These are phyloP conservation scores for Hypsibius dujardini DNA, from an alignment of 1,140 invertebrate species.

Conservation along the genomic window DNA sequence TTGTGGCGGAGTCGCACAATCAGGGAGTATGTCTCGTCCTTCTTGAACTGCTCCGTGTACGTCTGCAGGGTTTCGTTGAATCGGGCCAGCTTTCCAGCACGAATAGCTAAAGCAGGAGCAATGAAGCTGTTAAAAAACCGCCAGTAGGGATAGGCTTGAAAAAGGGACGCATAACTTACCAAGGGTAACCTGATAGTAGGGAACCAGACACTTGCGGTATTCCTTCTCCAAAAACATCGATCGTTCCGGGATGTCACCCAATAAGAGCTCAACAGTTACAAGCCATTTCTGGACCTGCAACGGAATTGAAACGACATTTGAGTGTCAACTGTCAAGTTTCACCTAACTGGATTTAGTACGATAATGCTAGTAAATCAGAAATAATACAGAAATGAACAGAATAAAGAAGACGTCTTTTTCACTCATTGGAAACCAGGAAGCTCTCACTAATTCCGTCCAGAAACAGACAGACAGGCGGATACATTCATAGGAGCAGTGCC, in stretches of 20 bases:
- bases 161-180: constrained; percentile 29
- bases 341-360: too few relatives aligned
- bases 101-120: constrained; percentile 47
- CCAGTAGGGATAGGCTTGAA: constrained; percentile 10
- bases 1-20: constrained; percentile 88
- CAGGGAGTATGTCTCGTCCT: constrained; percentile 79
- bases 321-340: too few relatives aligned
- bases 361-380: too few relatives aligned
- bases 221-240: constrained; percentile 45
- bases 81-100: constrained; percentile 74
- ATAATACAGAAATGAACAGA: too few relatives aligned
- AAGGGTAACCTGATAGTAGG: constrained; percentile 93
- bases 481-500: too few relatives aligned
- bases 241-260: constrained; percentile 89
- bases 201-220: constrained; percentile 49
- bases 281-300: constrained; percentile 65
- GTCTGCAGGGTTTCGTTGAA: constrained; percentile 86
- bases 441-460: too few relatives aligned
- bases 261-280: constrained; percentile 79
- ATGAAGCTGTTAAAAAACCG: constrained; percentile 21
- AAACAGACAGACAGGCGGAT: too few relatives aligned
- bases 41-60: constrained; percentile 26
- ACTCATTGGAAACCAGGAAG: too few relatives aligned
- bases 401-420: too few relatives aligned
- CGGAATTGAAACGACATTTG: too few relatives aligned